Evolutionary conservation across 2,888 invertebrate genomes (phyloP).

Genomic region (Cryptosula pallasiana): DNA sequence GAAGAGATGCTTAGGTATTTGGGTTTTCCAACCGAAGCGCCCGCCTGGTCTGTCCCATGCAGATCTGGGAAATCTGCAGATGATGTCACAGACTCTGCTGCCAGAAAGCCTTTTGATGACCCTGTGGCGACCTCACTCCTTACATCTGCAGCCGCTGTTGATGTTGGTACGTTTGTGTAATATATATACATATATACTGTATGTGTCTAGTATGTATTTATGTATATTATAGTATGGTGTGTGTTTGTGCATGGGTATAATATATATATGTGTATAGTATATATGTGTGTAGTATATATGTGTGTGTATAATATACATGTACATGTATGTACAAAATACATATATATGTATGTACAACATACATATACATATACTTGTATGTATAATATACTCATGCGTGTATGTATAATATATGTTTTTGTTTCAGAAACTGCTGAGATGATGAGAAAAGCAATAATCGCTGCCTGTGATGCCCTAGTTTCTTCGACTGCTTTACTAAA

Average conservation of each 20-base stretch:
- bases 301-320: too few species aligned
- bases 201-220: too few species aligned
- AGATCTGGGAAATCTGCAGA: background rate
- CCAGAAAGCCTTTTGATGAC: background rate
- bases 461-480: conserved; percentile 57
- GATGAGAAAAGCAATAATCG: conserved; percentile 34
- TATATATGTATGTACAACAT: too few species aligned
- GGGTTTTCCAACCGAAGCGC: conserved; percentile 26
- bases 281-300: too few species aligned
- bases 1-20: conserved; percentile 38
- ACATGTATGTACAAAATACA: too few species aligned
- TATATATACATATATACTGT: too few species aligned
- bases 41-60: background rate
- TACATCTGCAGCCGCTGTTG: too few species aligned
- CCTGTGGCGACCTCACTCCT: too few species aligned
- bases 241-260: too few species aligned
- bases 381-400: background rate
- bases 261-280: too few species aligned
- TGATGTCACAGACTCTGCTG: background rate
- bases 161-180: too few species aligned
- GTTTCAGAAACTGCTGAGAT: conserved; percentile 24
- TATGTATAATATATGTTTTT: background rate
- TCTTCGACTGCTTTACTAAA: conserved; percentile 60
- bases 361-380: background rate
- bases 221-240: too few species aligned